Base-by-base conservation (phyloP, 1,140 invertebrate genomes). In the Leucophenga varia region DNA sequence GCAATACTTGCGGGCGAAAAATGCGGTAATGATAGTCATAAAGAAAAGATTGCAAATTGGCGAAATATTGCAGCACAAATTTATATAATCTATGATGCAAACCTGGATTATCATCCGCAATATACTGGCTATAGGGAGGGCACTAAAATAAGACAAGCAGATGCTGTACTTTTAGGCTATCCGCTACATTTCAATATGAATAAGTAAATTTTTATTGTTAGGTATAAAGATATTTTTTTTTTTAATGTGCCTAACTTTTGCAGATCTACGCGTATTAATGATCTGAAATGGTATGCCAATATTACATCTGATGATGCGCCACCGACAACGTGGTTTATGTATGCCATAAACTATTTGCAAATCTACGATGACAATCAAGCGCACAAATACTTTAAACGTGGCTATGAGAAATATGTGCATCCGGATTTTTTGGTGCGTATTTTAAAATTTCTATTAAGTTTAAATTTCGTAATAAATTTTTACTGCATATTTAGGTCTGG, bases 321-420 rank as follows among this genome's bases (percentile, higher is more conserved):
- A 12, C 78, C 79, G 0, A 80, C 80, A 78, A 79, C 78, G 0
- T 80, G 77, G 78, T 75, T 77, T 30, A 79, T 79, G 78, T 77
- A 79, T 55, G 52, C 77, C 1, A 72, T 79, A 0, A 77, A 76
- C 3, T 75, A 76, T 40, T 54, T 81, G n/a, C 60, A 75, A 3
- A 13, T 77, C 2, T 70, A 63, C 12, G 71, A 79, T 30, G 49
- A 56, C 0, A 32, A 49, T 0, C 54, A 69, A 28, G 78, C 78
- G 3, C 64, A 59, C 0, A 21, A 47, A 6, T 54, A 78, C 36
- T 79, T 81, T 51, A 73, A 76, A 32, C 76, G 59, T 43, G 79
- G 76, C 49, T 79, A 78, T 47, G 59, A 73, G 35, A 64, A 59
- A 13, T 79, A 79, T 45, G 75, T 80, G 1, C 55, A 78, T 14